phyloP scores from a whole-genome alignment of 1,140 invertebrate species.

The Drosophila nigromelanica region DNA sequence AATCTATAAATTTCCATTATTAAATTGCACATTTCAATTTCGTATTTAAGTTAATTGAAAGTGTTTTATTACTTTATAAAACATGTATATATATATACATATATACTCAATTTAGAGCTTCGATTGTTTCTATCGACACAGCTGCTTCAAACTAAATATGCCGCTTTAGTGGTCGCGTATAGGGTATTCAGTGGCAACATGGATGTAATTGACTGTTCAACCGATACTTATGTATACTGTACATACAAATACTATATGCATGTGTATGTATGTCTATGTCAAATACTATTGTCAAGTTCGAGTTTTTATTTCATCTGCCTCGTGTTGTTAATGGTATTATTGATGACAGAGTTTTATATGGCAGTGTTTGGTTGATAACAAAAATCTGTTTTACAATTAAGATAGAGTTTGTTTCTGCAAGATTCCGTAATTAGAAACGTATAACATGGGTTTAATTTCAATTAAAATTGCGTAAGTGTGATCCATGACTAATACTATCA shows the following conservation, averaged over 20 bases:
- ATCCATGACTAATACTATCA: too few relatives aligned
- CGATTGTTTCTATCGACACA: too few relatives aligned
- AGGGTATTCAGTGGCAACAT: slow-evolving; percentile 13
- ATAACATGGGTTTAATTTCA: not conserved
- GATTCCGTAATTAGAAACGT: not conserved
- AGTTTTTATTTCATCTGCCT: not conserved
- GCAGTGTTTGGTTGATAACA: slow-evolving; percentile 9
- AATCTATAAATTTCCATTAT: too few relatives aligned
- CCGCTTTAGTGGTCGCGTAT: not conserved
- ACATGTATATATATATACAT: too few relatives aligned
- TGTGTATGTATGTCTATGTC: too few relatives aligned
- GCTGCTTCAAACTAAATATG: too few relatives aligned
- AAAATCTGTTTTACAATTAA: slow-evolving; percentile 1
- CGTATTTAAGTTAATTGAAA: too few relatives aligned
- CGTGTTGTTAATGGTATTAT: slow-evolving; percentile 5
- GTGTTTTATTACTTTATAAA: too few relatives aligned
- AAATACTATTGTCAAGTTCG: slow-evolving; percentile 7
- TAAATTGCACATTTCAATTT: too few relatives aligned
- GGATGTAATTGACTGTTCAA: slow-evolving; percentile 16
- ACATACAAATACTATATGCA: not conserved
- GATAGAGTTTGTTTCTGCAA: not conserved
- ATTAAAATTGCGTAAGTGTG: not conserved
- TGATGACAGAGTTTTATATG: slow-evolving; percentile 16
- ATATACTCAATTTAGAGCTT: too few relatives aligned
- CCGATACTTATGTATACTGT: not conserved